These are phyloP conservation scores for Atrina japonica DNA, from an alignment of 2,888 invertebrate species.

Conservation along the genomic window DNA sequence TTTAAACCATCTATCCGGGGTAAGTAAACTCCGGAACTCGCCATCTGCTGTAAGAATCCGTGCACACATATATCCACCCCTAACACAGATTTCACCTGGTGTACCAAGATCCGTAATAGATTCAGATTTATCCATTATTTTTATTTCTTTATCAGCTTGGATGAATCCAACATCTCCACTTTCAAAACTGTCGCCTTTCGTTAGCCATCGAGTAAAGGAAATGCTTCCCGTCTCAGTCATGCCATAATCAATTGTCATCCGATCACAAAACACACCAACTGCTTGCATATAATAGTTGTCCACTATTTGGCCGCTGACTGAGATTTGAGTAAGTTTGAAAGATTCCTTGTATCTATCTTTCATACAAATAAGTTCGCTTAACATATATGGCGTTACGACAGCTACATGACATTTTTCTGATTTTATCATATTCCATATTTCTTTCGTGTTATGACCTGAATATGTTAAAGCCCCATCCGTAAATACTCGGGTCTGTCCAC, in stretches of 20 bases:
- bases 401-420: slow-evolving; percentile 21
- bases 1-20: slow-evolving; percentile 20
- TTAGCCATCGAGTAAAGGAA: neutral
- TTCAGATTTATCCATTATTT: slow-evolving; percentile 9
- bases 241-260: slow-evolving; percentile 17
- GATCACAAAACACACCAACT: slow-evolving; percentile 11
- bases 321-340: slow-evolving; percentile 1
- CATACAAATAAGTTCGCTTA: slow-evolving; percentile 16
- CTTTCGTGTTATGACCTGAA: neutral
- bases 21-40: slow-evolving; percentile 8
- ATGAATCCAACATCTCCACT: slow-evolving; percentile 19
- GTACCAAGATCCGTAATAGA: neutral
- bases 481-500: slow-evolving; percentile 23
- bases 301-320: slow-evolving; percentile 26
- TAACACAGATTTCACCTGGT: slow-evolving; percentile 13
- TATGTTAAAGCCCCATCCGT: slow-evolving; percentile 1
- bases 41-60: neutral
- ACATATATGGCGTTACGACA: slow-evolving; percentile 9
- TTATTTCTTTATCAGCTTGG: slow-evolving; percentile 18
- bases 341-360: slow-evolving; percentile 13
- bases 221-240: slow-evolving; percentile 21
- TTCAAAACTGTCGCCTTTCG: slow-evolving; percentile 5
- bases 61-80: slow-evolving; percentile 10
- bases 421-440: slow-evolving; percentile 26
- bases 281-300: slow-evolving; percentile 19